phyloP scores from a whole-genome alignment of 1,140 invertebrate genomes.

The Brachionus rubens region DNA sequence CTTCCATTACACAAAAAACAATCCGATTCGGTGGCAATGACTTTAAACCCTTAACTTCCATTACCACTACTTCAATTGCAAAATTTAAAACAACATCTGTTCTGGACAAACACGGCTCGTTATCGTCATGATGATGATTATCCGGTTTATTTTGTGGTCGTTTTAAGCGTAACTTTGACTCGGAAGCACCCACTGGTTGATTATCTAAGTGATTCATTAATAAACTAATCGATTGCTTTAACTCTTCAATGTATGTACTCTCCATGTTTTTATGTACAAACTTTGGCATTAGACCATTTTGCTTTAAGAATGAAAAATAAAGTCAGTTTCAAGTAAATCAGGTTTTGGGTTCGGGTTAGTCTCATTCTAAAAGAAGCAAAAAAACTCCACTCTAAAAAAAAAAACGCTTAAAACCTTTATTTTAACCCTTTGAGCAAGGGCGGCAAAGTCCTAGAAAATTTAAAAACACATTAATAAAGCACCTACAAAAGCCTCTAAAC shows the following conservation, averaged over 20 bases:
- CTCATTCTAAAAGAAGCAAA: no score
- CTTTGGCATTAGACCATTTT: constrained; percentile 97
- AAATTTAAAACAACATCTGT: constrained; percentile 94
- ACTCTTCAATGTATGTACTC: constrained; percentile 94
- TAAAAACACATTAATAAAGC: no score
- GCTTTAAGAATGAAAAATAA: no score
- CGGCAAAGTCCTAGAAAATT: no score
- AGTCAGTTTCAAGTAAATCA: no score
- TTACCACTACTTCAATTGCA: constrained; percentile 91
- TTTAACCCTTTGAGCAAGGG: no score
- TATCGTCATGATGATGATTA: constrained; percentile 48
- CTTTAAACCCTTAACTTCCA: constrained; percentile 97
- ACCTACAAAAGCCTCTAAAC: no score
- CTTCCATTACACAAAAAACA: constrained; percentile 99
- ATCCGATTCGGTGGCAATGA: constrained; percentile 91
- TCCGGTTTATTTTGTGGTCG: constrained; percentile 10
- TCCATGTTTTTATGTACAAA: constrained; percentile 99
- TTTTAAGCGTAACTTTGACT: constrained; percentile 74
- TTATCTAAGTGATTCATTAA: constrained; percentile 98
- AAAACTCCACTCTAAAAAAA: no score
- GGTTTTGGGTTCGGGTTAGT: no score
- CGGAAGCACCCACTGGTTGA: constrained; percentile 84
- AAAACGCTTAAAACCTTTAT: no score
- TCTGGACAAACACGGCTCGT: constrained; percentile 70
- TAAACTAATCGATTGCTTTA: constrained; percentile 92